Evolutionary conservation across 2,113 vertebrate species (phyloP).

Genomic region (Ondatra zibethicus): DNA sequence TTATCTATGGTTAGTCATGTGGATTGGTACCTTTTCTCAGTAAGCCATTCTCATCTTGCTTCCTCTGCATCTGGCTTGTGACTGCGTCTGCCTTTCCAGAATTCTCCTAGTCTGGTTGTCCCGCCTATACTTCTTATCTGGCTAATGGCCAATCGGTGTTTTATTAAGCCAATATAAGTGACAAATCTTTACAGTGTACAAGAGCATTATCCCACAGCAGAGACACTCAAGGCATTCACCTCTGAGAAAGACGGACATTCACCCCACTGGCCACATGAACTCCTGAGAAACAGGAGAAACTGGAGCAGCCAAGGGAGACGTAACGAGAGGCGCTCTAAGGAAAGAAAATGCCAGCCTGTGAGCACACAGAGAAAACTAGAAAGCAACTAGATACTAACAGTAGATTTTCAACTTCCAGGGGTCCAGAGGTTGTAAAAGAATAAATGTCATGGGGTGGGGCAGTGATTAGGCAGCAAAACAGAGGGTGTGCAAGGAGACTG

Average conservation of each 20-base stretch:
- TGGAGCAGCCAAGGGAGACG: neutral
- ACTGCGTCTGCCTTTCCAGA: no score
- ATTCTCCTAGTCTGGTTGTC: no score
- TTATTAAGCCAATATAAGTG: no score
- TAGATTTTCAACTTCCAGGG: neutral
- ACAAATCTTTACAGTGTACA: no score
- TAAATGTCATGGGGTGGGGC: neutral
- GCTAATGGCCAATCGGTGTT: no score
- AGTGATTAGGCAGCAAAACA: neutral
- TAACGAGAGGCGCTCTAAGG: neutral
- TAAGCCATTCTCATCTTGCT: no score
- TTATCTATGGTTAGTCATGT: no score
- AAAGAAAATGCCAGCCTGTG: neutral
- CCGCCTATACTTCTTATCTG: no score
- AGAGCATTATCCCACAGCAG: no score
- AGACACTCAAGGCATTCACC: neutral
- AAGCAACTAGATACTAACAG: neutral
- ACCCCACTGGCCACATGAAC: no score
- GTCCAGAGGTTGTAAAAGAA: neutral
- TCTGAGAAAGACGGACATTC: neutral
- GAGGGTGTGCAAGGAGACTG: neutral
- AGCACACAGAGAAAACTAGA: neutral
- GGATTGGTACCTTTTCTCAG: no score
- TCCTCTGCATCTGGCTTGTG: no score
- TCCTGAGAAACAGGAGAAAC: neutral